These are phyloP conservation scores for Hydractinia echinata DNA, from an alignment of 30 jellyfish, hydroid and myxozoan species.

Conservation along the genomic window DNA sequence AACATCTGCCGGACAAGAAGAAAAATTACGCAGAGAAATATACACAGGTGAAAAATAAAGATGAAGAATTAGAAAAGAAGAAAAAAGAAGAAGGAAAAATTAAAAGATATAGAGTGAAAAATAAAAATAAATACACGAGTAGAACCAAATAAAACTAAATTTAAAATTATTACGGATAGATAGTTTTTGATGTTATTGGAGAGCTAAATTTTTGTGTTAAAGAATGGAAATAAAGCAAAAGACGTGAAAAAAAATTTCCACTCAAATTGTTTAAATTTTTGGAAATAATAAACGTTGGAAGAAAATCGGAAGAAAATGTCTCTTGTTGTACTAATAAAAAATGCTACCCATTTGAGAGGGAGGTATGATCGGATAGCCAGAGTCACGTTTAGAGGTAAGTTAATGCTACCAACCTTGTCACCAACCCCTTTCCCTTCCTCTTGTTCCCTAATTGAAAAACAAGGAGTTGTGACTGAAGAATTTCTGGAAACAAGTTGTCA, in stretches of 20 bases:
- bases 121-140: too few species aligned
- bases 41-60: background rate
- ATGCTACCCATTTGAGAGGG: constrained; percentile 82
- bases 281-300: background rate
- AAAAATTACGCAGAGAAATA: constrained; percentile 8
- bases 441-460: too few species aligned
- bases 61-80: background rate
- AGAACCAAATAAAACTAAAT: too few species aligned
- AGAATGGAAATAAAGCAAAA: background rate
- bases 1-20: background rate
- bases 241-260: background rate
- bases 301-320: constrained; percentile 39
- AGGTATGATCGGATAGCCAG: constrained; percentile 84
- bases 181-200: too few species aligned
- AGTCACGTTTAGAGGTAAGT: constrained; percentile 79
- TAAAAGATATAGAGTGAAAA: background rate
- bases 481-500: too few species aligned
- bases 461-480: too few species aligned
- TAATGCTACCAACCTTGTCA: background rate
- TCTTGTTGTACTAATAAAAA: constrained; percentile 44
- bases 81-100: background rate
- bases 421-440: too few species aligned
- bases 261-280: too few species aligned
- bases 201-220: background rate
- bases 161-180: too few species aligned